Evolutionary conservation across 2,797 vertebrate genomes (phyloP).

Genomic region (Varecia variegata): DNA sequence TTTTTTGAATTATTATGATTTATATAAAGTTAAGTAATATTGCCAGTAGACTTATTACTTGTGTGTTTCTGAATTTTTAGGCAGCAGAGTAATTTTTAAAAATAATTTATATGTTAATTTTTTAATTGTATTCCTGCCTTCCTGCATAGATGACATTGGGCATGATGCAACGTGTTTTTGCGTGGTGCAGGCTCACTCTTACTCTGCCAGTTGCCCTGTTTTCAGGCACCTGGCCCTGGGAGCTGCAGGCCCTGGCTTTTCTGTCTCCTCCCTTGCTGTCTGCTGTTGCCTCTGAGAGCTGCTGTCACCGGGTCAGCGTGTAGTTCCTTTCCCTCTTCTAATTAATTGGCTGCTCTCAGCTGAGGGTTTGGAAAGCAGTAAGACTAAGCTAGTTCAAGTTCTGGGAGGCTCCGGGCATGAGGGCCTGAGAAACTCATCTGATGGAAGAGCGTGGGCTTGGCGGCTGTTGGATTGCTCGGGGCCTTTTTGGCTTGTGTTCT

Average conservation of each 20-base stretch:
- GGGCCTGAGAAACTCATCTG: background rate
- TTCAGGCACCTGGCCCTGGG: background rate
- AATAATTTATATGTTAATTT: background rate
- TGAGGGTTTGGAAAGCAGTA: background rate
- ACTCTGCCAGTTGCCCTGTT: background rate
- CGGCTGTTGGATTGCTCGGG: fast-evolving
- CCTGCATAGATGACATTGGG: background rate
- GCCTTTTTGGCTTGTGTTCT: background rate
- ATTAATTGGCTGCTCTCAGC: background rate
- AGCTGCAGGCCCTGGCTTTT: background rate
- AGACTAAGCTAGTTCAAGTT: background rate
- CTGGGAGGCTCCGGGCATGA: background rate
- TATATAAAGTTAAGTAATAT: background rate
- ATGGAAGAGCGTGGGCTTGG: fast-evolving
- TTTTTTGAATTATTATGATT: background rate
- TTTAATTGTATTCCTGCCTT: background rate
- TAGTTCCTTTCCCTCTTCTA: background rate
- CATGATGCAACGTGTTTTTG: background rate
- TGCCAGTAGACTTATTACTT: background rate
- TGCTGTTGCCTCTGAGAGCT: background rate
- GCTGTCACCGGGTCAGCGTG: background rate
- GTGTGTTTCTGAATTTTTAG: background rate
- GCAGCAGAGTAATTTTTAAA: background rate
- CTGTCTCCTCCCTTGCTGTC: background rate
- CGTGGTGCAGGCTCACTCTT: fast-evolving